Percentiles rank a stretch among this genome's conserved stretches.
Conservation (phyloP, 2,888 invertebrate species). For the Drosophila ezoana region DNA sequence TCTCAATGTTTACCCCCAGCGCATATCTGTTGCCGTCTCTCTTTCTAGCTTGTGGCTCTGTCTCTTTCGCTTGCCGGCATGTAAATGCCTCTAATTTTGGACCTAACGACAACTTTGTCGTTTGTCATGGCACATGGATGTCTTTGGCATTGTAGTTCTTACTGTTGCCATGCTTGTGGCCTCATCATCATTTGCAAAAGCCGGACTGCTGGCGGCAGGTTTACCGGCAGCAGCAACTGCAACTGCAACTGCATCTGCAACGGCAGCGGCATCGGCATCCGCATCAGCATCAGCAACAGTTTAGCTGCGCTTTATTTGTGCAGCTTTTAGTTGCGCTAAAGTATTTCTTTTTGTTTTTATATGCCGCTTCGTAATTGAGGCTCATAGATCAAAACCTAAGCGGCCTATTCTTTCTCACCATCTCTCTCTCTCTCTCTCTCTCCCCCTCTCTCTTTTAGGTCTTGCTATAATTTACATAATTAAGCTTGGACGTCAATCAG, state of each 20-base stretch:
- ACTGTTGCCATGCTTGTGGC: slow-evolving; percentile 35
- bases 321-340: slow-evolving; percentile 66
- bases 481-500: slow-evolving; percentile 51
- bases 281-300: slow-evolving; percentile 35
- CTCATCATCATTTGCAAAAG: slow-evolving; percentile 78
- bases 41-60: slow-evolving; percentile 8
- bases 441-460: slow-evolving; percentile 9
- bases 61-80: slow-evolving; percentile 40
- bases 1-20: slow-evolving; percentile 62
- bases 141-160: slow-evolving; percentile 33
- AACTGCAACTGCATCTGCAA: slow-evolving; percentile 47
- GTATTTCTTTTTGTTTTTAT: slow-evolving; percentile 32
- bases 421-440: slow-evolving; percentile 5
- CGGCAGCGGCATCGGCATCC: slow-evolving; percentile 17
- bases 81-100: slow-evolving; percentile 79
- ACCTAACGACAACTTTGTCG: slow-evolving; percentile 76
- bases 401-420: slow-evolving; percentile 42
- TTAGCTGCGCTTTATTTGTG: slow-evolving; percentile 69
- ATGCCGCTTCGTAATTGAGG: slow-evolving; percentile 70
- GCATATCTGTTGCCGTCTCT: slow-evolving; percentile 39
- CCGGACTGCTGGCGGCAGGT: slow-evolving; percentile 55
- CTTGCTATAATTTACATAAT: slow-evolving; percentile 61
- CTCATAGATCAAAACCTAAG: slow-evolving; percentile 72
- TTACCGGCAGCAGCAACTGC: slow-evolving; percentile 62
- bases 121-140: slow-evolving; percentile 66